Evolutionary conservation across 2,888 invertebrate genomes (phyloP).

Genomic region (Hemistola chrysoprasaria): DNA sequence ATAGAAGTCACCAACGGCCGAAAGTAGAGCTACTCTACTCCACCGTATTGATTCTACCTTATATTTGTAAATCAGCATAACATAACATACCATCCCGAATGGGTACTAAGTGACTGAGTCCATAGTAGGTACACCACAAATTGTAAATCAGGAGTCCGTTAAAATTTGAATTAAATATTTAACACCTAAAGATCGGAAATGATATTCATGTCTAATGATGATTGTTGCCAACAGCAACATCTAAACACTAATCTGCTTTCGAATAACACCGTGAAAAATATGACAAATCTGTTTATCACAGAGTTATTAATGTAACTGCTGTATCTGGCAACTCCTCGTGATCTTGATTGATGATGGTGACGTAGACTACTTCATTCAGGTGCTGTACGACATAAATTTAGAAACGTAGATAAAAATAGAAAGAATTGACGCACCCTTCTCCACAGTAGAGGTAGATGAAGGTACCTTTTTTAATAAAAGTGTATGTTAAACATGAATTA

Average conservation of each 20-base stretch:
- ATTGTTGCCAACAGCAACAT: constrained; percentile 11
- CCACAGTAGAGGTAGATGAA: not conserved
- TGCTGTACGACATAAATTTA: constrained; percentile 8
- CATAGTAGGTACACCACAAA: too few relatives aligned
- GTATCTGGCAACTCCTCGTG: constrained; percentile 24
- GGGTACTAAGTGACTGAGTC: too few relatives aligned
- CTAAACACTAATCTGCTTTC: constrained; percentile 3
- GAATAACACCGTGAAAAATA: constrained; percentile 16
- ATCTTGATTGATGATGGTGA: constrained; percentile 28
- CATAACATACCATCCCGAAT: too few relatives aligned
- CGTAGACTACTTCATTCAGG: constrained; percentile 18
- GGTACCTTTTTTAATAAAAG: not conserved
- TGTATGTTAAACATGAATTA: too few relatives aligned
- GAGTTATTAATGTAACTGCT: constrained; percentile 20
- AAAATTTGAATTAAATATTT: too few relatives aligned
- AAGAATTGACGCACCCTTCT: not conserved
- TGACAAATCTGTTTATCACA: constrained; percentile 27
- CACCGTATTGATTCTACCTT: too few relatives aligned
- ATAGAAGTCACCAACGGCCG: too few relatives aligned
- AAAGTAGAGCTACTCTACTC: too few relatives aligned
- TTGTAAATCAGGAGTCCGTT: too few relatives aligned
- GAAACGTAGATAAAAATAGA: not conserved
- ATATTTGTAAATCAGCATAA: too few relatives aligned
- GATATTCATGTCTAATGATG: not conserved
- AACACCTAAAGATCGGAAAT: constrained; percentile 3